Evolutionary conservation across 2,113 vertebrate species (phyloP).

Genomic region (Tyto alba): DNA sequence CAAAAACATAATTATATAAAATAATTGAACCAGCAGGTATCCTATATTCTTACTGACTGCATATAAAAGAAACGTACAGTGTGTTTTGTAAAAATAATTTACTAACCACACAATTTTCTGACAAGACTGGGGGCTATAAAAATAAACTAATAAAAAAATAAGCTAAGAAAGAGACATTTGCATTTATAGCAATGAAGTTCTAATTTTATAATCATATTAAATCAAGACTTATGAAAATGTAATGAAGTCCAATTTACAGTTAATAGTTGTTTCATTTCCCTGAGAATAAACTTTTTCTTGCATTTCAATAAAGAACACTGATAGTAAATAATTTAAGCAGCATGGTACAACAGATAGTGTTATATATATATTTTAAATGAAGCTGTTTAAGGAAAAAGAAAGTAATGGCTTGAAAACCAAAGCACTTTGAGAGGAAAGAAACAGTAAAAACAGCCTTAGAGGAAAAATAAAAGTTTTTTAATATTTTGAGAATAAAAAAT

Average conservation of each 20-base stretch:
- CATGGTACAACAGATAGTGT: not conserved
- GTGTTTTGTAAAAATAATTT: conserved; percentile 21
- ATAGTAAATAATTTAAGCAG: conserved; percentile 38
- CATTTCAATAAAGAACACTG: not conserved
- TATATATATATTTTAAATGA: not conserved
- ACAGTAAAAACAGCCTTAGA: not conserved
- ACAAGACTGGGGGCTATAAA: not conserved
- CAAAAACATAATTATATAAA: not conserved
- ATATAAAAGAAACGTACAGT: not conserved
- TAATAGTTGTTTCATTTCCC: conserved; percentile 37
- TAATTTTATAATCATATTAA: conserved; percentile 50
- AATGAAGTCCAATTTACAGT: conserved; percentile 39
- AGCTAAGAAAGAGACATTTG: not conserved
- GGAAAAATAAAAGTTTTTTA: not conserved
- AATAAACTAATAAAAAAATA: conserved; percentile 21
- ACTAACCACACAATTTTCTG: not conserved
- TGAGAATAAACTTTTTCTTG: conserved; percentile 11
- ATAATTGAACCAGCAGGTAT: conserved; percentile 25
- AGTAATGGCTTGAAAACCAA: not conserved
- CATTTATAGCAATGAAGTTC: not conserved
- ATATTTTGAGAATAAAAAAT: not conserved
- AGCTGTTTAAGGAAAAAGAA: not conserved
- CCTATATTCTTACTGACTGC: not conserved
- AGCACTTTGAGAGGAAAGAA: not conserved
- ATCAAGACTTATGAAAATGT: conserved; percentile 52